Base-by-base conservation (phyloP, 2,888 invertebrate genomes). In the Lasius fuliginosus region DNA sequence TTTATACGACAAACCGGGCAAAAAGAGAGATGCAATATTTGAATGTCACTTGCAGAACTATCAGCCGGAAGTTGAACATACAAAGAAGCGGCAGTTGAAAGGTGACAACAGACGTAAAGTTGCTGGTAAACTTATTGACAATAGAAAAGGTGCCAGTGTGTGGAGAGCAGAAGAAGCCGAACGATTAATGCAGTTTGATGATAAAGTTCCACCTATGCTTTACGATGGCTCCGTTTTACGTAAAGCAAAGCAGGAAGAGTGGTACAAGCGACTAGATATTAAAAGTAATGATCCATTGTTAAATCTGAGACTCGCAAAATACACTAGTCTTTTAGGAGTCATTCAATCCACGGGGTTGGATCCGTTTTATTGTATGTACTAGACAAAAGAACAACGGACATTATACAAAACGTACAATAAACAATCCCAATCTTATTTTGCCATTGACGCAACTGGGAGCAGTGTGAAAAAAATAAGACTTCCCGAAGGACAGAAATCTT, bases 371-470 rank as follows among this genome's bases (percentile, higher is more conserved):
- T 49, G 15, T 6, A 49, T 49, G 18, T 49, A 49, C 18, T 49
- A 18, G 49, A 15, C 18, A 18, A 18, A 49, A 49, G 18, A 49
- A 49, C 49, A 49, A 49, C 15, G 11, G 49, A 49, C 5, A 49
- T 18, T 49, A 15, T 49, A 49, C 49, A 49, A 49, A 49, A 12
- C 11, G 15, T 18, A 4, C 18, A 49, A 49, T 49, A 49, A 33
- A 27, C 12, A 23, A 53, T 8, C n/a, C 0, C 8, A 53, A 15
- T 30, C 30, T 3, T 71, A n/a, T 49, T 71, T 71, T 9, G 9
- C 49, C 9, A 71, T 71, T 23, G 71, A 71, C 40, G 71, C 71
- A 27, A 71, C 23, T 12, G 71, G 71, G 1, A 36, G 71, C 6
- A n/a, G 53, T 53, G 42, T 12, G n/a, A 71, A 71, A 46, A 71